A percentile compares a stretch with the other conserved stretches of the same genome.
Evolutionary conservation across 2,797 vertebrate species (phyloP).

Genomic region (Fistularia tabacaria): DNA sequence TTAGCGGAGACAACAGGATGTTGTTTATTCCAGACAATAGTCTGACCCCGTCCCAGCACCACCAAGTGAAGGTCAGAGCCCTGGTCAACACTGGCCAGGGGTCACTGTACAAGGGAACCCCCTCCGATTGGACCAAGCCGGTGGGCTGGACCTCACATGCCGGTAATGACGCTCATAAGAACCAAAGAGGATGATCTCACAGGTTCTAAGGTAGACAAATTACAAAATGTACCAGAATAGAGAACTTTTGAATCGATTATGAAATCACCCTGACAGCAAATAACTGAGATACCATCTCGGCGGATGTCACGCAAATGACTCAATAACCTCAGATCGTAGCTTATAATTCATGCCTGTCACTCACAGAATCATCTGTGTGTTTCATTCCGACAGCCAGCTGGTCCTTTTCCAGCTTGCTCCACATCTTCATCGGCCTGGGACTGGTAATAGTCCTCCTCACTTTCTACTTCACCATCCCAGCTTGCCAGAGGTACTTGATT

Average conservation of each 20-base stretch:
- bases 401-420: conserved; percentile 36
- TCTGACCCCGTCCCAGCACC: conserved; percentile 37
- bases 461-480: conserved; percentile 57
- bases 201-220: too few relatives aligned
- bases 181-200: too few relatives aligned
- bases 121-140: conserved; percentile 67
- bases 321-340: too few relatives aligned
- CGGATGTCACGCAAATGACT: too few relatives aligned
- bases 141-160: conserved; percentile 52
- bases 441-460: conserved; percentile 35
- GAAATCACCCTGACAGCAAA: too few relatives aligned
- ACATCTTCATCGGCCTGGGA: conserved; percentile 27
- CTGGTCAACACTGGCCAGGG: background rate
- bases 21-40: conserved; percentile 7
- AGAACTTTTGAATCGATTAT: too few relatives aligned
- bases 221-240: too few relatives aligned
- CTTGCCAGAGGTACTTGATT: conserved; percentile 56
- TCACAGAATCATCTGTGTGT: background rate
- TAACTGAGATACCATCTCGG: too few relatives aligned
- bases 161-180: conserved; percentile 41
- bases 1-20: background rate
- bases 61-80: conserved; percentile 62
- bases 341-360: background rate
- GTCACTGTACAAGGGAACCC: background rate
- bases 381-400: conserved; percentile 39